phyloP scores from a whole-genome alignment of 2,113 vertebrate genomes.

The Scytalopus superciliaris region DNA sequence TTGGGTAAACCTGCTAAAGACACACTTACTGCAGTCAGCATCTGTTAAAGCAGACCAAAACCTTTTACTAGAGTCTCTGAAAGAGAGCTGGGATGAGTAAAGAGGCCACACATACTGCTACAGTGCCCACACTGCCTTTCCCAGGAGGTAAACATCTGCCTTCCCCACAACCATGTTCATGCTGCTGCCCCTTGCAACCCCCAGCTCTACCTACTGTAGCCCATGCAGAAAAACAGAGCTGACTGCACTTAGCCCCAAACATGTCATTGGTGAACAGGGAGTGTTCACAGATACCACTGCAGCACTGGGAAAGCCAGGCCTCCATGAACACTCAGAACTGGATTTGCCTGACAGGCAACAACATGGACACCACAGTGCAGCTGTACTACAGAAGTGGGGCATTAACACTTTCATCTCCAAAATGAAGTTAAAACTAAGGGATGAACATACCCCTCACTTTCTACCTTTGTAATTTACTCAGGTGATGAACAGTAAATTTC shows the following conservation, averaged over 20 bases:
- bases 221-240: neutral
- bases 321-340: neutral
- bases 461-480: neutral
- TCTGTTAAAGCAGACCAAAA: neutral
- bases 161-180: fast-evolving
- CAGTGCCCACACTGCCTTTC: neutral
- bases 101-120: neutral
- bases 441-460: neutral
- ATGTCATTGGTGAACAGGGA: fast-evolving
- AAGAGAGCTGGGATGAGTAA: neutral
- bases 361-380: neutral
- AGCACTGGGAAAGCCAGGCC: neutral
- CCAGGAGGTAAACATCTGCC: neutral
- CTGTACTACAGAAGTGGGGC: neutral
- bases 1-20: neutral
- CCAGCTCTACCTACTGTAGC: neutral
- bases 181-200: neutral
- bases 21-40: neutral
- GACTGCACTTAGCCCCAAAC: neutral
- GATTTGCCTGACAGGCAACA: neutral
- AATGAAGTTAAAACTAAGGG: neutral
- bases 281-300: neutral
- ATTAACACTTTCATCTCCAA: neutral
- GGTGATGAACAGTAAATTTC: neutral
- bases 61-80: neutral